Conservation (phyloP, 2,113 vertebrate genomes). For the Globicephala melas region DNA sequence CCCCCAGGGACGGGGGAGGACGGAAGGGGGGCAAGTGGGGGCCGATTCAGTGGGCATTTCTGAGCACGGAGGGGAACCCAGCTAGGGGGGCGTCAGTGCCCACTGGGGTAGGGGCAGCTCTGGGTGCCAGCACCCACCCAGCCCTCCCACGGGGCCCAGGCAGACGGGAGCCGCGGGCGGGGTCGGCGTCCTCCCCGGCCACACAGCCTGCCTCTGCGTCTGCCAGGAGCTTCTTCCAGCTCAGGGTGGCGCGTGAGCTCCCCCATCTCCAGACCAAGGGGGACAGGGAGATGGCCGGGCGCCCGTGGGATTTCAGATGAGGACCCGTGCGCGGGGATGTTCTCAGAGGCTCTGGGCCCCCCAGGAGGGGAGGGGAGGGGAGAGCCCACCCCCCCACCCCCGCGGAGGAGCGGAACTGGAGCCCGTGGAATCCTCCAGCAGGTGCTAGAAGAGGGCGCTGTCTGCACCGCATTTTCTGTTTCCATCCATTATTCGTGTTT, state of each 20-base stretch:
- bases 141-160: neutral
- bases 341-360: neutral
- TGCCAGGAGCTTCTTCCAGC: fast-evolving
- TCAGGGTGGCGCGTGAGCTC: fast-evolving
- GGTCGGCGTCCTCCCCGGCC: fast-evolving
- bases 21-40: fast-evolving
- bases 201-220: fast-evolving
- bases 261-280: too few species aligned
- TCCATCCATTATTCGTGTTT: neutral
- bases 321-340: fast-evolving
- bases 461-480: neutral
- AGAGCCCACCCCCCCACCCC: neutral
- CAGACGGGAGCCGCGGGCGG: fast-evolving
- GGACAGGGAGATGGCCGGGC: neutral
- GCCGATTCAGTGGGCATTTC: neutral
- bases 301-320: fast-evolving
- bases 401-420: neutral
- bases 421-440: neutral
- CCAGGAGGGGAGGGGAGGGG: too few species aligned
- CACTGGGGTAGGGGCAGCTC: neutral
- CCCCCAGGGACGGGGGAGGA: neutral
- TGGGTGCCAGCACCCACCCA: fast-evolving
- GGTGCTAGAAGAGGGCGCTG: fast-evolving
- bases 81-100: neutral
- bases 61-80: fast-evolving